Conservation (phyloP, 2,888 invertebrate genomes). For the Galerucella calmariensis region DNA sequence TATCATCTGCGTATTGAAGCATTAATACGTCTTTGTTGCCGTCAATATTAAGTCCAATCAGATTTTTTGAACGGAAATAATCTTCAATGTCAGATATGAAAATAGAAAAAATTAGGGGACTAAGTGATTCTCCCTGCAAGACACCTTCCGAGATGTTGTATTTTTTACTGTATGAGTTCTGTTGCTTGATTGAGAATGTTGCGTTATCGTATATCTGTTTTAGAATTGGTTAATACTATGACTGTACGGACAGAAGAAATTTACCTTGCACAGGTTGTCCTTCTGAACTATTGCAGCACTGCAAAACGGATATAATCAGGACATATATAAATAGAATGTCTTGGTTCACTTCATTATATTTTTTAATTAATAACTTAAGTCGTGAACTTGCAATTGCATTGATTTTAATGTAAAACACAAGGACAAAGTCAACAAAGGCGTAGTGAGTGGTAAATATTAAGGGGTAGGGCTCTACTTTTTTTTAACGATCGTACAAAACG, state of each 20-base stretch:
- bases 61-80: no score
- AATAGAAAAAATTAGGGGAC: no score
- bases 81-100: no score
- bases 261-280: neutral
- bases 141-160: no score
- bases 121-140: no score
- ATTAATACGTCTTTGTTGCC: no score
- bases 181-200: no score
- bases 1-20: no score
- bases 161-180: no score
- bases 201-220: no score
- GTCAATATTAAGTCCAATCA: no score
- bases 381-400: conserved; percentile 2
- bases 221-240: neutral
- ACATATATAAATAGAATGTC: neutral
- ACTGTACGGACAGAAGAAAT: neutral
- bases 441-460: neutral
- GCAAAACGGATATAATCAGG: neutral
- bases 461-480: neutral
- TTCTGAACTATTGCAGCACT: neutral
- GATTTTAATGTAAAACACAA: conserved; percentile 3
- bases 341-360: neutral
- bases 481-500: neutral
- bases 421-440: neutral
- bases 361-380: neutral